Evolutionary conservation across 2,888 invertebrate genomes (phyloP).

Genomic region (Prenolepis imparis): DNA sequence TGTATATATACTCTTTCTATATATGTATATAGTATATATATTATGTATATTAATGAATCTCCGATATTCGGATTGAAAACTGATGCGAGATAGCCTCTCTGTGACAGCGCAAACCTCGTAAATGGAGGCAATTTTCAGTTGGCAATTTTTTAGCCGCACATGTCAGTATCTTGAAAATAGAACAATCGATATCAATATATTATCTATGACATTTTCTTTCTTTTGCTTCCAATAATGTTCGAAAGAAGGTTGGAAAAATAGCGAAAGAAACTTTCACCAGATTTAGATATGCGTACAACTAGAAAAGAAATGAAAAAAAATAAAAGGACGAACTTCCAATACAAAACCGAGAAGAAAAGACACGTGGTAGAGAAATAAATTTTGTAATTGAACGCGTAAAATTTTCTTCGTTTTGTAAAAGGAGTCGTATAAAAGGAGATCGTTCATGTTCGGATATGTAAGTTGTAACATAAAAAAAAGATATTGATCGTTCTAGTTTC

Average conservation of each 20-base stretch:
- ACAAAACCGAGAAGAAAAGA: background rate
- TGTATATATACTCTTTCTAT: conserved; percentile 42
- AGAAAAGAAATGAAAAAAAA: background rate
- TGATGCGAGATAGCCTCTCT: conserved; percentile 67
- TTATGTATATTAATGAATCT: conserved; percentile 46
- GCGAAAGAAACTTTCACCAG: conserved; percentile 10
- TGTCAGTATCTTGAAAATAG: conserved; percentile 13
- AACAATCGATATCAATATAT: conserved; percentile 24
- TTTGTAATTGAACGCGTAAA: background rate
- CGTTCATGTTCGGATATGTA: background rate
- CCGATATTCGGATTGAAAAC: conserved; percentile 60
- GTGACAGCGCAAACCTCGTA: conserved; percentile 62
- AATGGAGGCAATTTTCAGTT: conserved; percentile 65
- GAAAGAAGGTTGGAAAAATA: conserved; percentile 1
- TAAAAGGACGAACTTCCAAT: conserved; percentile 18
- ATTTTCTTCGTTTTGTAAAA: conserved; percentile 30
- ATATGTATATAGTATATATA: conserved; percentile 51
- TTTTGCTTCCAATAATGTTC: conserved; percentile 1
- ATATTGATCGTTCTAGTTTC: background rate
- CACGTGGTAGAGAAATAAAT: background rate
- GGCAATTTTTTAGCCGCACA: conserved; percentile 67
- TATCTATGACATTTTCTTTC: conserved; percentile 67
- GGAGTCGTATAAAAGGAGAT: background rate
- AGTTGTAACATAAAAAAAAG: background rate
- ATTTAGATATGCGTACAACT: background rate